Base-by-base conservation (phyloP, 2,113 vertebrate species). In the Brachionichthys hirsutus region DNA sequence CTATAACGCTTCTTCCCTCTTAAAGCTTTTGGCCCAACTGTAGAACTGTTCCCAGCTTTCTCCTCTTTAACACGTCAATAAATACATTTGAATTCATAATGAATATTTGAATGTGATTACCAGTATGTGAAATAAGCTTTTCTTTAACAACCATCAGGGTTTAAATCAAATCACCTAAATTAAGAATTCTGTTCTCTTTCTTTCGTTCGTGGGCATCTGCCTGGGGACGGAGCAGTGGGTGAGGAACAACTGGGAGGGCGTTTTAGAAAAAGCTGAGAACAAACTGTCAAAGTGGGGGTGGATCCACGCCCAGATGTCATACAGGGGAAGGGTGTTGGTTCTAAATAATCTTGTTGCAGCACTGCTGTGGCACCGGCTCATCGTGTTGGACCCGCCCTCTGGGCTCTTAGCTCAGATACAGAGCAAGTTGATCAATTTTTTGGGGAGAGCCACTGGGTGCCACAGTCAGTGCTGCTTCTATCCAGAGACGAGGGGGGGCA, bases 1-100 rank as follows among this genome's bases (percentile, higher is more conserved):
- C 0, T 98, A 98, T 71, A 98, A 97, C 59, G 92, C 97, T 0
- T 79, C 89, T 2, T 93, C 94, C 0, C 92, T 99, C 55, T 49
- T 99, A 14, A 95, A 90, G 70, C 91, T 98, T 1, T 70, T 98
- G 17, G 75, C 16, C 36, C 73, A 82, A 0, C 3, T 92, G 34
- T 77, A 92, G 38, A 35, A 14, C 16, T 65, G 7, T 22, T 69
- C 19, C 9, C 19, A 67, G 12, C 53, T 45, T 0, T 48, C 22
- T 3, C 24, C 20, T 43, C 43, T 50, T 14, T 22, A 40, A 54
- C 19, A 20, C 1, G 49, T 34, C 24, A 67, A 44, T 61, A 63
- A 55, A 73, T 41, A 4, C 48, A 30, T 30, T 30, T 30, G 24
- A 30, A 4, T 30, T 30, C 24, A 30, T 30, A 30, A 4, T 30